Base-by-base conservation (phyloP, 2,888 invertebrate species). In the Nymphalis urticae region DNA sequence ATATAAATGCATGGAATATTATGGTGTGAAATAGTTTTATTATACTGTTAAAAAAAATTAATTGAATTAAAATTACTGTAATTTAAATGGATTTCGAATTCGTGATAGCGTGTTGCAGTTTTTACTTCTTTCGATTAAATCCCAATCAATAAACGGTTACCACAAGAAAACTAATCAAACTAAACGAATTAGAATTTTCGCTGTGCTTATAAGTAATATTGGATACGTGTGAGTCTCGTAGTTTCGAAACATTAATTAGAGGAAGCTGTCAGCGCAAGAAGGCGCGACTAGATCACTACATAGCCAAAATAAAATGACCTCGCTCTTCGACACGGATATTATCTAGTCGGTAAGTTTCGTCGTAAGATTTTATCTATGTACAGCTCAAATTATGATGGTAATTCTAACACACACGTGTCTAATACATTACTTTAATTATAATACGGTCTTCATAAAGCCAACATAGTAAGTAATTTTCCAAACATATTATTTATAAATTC, bases 201-300 rank as follows among this genome's bases (percentile, higher is more conserved):
- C 77, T 81, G 77, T 81, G 81, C 78, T 79, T 79, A 82, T 80
- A 82, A 77, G 76, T 78, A 81, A 82, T 84, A 86, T 82, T 82
- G 77, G 81, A 80, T 82, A 85, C 82, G 81, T 84, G 85, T 77
- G 78, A 77, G 79, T 81, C 68, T 69, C 66, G 58, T 71, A 72
- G 62, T 70, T 73, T 69, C 73, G 69, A 63, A 88, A 88, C 89
- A 88, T 89, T 91, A 90, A 90, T 91, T 90, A 91, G 88, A 86
- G 86, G 84, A 83, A 81, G 78, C 87, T 88, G 91, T 88, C 90
- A 89, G 79, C 83, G 79, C 90, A 90, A 90, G 88, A 88, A 88
- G 90, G 90, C 86, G 87, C 83, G 81, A 80, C 78, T 79, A 85
- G 85, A 87, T 85, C 84, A 87, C 77, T 76, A 62, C 62, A 42